Conservation (phyloP, 2,797 vertebrate species). For the Falco cherrug region DNA sequence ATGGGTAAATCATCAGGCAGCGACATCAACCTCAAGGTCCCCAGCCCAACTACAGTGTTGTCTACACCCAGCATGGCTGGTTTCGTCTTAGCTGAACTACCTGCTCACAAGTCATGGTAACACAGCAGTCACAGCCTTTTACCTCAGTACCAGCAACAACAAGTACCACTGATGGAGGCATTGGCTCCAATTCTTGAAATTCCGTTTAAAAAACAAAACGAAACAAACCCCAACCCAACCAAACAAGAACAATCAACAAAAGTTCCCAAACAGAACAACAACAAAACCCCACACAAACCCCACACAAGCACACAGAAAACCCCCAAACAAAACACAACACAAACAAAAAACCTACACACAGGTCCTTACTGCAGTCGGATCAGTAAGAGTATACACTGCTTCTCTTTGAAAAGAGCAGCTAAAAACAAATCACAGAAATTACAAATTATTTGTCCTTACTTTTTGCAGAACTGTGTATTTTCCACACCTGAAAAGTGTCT, state of each 20-base stretch:
- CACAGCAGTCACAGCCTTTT: neutral
- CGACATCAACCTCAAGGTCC: neutral
- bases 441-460: neutral
- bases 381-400: neutral
- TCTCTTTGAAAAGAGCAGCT: neutral
- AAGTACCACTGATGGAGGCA: neutral
- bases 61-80: neutral
- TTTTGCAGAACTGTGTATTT: neutral
- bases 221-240: no score
- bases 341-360: neutral
- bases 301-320: neutral
- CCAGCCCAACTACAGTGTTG: accelerated
- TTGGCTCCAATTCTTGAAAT: neutral
- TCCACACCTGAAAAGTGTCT: accelerated
- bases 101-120: neutral
- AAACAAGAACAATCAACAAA: no score
- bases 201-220: neutral
- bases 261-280: neutral
- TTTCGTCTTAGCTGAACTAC: neutral
- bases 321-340: neutral
- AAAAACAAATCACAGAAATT: neutral
- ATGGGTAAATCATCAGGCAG: neutral
- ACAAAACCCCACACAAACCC: no score
- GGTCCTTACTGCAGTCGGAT: neutral
- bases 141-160: neutral